Evolutionary conservation across 1,140 invertebrate species (phyloP).

Genomic region (Papilio machaon): DNA sequence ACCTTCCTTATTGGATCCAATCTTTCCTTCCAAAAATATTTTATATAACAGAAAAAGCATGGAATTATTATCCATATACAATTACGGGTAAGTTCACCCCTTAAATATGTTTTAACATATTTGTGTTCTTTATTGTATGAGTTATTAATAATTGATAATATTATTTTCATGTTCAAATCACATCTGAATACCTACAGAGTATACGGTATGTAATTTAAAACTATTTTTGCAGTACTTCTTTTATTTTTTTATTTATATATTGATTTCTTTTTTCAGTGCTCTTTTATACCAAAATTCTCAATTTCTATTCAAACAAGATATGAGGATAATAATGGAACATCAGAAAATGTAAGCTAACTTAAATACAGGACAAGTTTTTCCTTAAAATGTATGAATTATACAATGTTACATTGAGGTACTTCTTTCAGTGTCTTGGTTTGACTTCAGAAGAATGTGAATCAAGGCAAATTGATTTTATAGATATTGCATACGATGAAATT

Average conservation of each 20-base stretch:
- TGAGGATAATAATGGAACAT: conserved; percentile 94
- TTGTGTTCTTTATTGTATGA: not conserved
- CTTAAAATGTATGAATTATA: too few species aligned
- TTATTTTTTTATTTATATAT: conserved; percentile 34
- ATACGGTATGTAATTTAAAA: conserved; percentile 66
- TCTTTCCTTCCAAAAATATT: conserved; percentile 94
- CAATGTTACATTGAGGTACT: not conserved
- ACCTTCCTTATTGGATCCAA: conserved; percentile 94
- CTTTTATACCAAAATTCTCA: conserved; percentile 94
- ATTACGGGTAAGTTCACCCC: conserved; percentile 86
- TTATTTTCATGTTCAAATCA: conserved; percentile 49
- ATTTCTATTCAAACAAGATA: conserved; percentile 95
- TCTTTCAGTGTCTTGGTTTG: conserved; percentile 88
- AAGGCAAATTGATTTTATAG: conserved; percentile 90
- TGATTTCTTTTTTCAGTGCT: conserved; percentile 88
- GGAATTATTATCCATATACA: conserved; percentile 97
- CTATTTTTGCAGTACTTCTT: conserved; percentile 11
- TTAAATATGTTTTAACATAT: not conserved
- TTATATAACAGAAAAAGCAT: conserved; percentile 96
- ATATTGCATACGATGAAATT: conserved; percentile 95
- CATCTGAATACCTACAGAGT: conserved; percentile 55
- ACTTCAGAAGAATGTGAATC: conserved; percentile 88
- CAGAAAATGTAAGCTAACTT: conserved; percentile 90
- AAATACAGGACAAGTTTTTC: not conserved
- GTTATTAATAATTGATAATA: conserved; percentile 35